phyloP scores from a whole-genome alignment of 2,888 invertebrate genomes.

The Mylabris sibirica region DNA sequence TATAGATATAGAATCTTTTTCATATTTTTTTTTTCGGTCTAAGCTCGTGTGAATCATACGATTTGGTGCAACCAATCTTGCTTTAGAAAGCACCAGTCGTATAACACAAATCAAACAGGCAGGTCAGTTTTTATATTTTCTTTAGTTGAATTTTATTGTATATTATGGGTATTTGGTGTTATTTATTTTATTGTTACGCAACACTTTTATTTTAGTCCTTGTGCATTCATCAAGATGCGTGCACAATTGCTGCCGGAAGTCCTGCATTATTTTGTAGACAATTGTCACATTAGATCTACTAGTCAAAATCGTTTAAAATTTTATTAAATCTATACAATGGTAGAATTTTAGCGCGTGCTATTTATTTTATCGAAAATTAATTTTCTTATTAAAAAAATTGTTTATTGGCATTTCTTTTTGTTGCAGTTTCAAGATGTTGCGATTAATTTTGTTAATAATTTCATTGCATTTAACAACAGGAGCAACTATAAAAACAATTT shows the following conservation, averaged over 20 bases:
- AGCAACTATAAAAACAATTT: conserved; percentile 51
- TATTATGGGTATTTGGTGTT: conserved; percentile 19
- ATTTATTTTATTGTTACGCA: conserved; percentile 21
- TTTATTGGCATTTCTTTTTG: conserved; percentile 33
- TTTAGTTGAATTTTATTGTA: background rate
- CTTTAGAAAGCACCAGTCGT: conserved; percentile 42
- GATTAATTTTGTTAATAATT: conserved; percentile 32
- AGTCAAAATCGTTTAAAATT: conserved; percentile 15
- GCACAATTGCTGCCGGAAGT: conserved; percentile 49
- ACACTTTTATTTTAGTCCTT: conserved; percentile 33
- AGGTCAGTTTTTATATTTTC: conserved; percentile 8
- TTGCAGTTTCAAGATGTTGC: conserved; percentile 48
- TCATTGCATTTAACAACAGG: conserved; percentile 41
- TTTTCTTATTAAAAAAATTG: background rate
- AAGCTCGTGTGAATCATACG: conserved; percentile 43
- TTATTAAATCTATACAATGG: conserved; percentile 41
- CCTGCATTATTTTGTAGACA: conserved; percentile 49
- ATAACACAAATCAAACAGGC: background rate
- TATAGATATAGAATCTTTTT: background rate
- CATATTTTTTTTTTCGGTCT: background rate
- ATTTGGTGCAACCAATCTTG: conserved; percentile 40
- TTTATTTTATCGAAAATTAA: conserved; percentile 24
- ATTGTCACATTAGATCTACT: conserved; percentile 45
- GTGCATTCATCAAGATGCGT: conserved; percentile 47
- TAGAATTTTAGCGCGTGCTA: conserved; percentile 33